Conservation (phyloP, 2,113 vertebrate species). For the Hypomesus transpacificus region DNA sequence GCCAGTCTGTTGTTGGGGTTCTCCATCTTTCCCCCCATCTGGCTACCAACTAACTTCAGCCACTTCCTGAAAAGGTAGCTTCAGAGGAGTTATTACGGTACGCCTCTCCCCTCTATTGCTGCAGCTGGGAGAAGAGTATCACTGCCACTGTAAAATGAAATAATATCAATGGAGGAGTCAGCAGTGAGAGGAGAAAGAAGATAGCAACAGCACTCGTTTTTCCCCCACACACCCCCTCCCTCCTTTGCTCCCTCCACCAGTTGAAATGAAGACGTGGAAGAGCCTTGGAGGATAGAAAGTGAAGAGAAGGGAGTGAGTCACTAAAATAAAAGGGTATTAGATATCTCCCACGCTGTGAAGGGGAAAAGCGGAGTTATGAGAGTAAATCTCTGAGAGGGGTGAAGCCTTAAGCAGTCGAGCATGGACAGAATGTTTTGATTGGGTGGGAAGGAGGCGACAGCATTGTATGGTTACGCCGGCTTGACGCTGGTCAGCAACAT, state of each 20-base stretch:
- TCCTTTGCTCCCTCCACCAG: background rate
- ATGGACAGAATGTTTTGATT: background rate
- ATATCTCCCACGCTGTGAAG: constrained; percentile 42
- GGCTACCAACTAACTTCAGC: constrained; percentile 31
- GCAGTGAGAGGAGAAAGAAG: constrained; percentile 19
- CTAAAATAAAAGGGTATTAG: constrained; percentile 48
- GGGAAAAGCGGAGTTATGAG: constrained; percentile 44
- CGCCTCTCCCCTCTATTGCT: constrained; percentile 46
- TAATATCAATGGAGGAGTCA: constrained; percentile 33
- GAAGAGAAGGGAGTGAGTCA: constrained; percentile 38
- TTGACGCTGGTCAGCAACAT: no score
- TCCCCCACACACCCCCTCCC: background rate
- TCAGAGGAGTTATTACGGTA: constrained; percentile 49
- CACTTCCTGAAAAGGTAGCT: constrained; percentile 54
- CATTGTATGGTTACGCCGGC: no score
- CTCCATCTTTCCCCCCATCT: constrained; percentile 39
- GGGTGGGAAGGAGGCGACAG: no score
- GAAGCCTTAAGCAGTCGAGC: constrained; percentile 11
- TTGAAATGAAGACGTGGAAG: constrained; percentile 28
- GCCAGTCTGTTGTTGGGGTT: constrained; percentile 43
- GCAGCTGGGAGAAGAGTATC: constrained; percentile 43
- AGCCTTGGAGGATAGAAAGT: constrained; percentile 34
- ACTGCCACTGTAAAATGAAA: constrained; percentile 49
- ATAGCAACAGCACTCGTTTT: background rate
- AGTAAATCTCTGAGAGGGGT: constrained; percentile 31